Evolutionary conservation across 2,113 vertebrate species (phyloP).

Genomic region (Peromyscus polionotus): DNA sequence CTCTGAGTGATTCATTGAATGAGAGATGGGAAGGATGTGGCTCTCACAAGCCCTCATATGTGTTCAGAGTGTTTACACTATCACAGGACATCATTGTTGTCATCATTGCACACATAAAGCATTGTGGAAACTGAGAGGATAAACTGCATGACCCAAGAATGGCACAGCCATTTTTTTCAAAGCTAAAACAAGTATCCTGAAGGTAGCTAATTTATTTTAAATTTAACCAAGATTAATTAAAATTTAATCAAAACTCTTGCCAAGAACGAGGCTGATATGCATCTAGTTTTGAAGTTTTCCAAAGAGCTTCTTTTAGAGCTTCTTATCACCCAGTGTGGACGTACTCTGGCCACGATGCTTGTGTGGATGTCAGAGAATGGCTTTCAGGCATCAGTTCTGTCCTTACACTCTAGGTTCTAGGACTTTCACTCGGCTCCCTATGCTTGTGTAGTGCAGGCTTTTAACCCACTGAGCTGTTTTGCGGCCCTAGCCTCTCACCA

Average conservation of each 20-base stretch:
- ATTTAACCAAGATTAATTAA: conserved; percentile 37
- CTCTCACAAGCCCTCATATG: not conserved
- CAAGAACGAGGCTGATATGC: not conserved
- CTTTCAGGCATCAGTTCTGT: not conserved
- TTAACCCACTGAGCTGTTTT: not conserved
- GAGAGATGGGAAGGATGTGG: not conserved
- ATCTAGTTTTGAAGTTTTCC: not conserved
- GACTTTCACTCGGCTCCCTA: not conserved
- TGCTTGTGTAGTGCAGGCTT: too few relatives aligned
- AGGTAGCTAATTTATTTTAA: not conserved
- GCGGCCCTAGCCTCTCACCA: not conserved
- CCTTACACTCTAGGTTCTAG: not conserved
- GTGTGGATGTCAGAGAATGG: not conserved
- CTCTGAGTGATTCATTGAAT: not conserved
- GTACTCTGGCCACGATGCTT: not conserved
- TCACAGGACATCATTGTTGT: not conserved
- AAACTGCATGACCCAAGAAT: not conserved
- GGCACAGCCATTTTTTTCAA: not conserved
- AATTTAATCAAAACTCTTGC: not conserved
- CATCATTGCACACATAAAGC: not conserved
- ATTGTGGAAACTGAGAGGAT: not conserved
- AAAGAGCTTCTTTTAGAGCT: not conserved
- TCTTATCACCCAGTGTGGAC: not conserved
- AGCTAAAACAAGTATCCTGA: not conserved
- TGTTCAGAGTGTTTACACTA: not conserved